These are phyloP conservation scores for Planiliza haematocheilus DNA, from an alignment of 2,113 vertebrate genomes.

Conservation along the genomic window DNA sequence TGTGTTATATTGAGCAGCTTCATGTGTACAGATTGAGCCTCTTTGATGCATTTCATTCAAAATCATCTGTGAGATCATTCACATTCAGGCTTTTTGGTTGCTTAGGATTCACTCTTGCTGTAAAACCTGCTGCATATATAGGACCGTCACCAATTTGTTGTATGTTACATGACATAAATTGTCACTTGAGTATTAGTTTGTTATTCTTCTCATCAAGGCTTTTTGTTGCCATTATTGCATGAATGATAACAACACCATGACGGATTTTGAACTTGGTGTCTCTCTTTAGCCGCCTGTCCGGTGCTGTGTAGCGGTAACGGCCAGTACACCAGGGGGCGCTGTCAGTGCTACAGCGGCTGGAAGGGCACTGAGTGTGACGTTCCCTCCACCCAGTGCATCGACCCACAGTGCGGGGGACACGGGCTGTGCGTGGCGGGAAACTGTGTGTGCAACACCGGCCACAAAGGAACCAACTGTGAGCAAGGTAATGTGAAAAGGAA, in stretches of 20 bases:
- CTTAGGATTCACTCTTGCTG: too few species aligned
- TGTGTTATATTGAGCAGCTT: too few species aligned
- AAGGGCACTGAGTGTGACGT: conserved; percentile 97
- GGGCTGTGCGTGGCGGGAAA: conserved; percentile 94
- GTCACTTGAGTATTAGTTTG: too few species aligned
- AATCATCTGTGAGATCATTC: neutral
- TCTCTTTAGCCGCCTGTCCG: conserved; percentile 86
- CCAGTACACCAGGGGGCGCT: conserved; percentile 97
- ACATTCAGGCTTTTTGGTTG: neutral
- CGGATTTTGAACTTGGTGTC: neutral
- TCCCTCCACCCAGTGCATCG: conserved; percentile 90
- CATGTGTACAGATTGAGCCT: neutral
- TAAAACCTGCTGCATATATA: too few species aligned
- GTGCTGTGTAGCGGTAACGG: conserved; percentile 97
- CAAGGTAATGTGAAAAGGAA: conserved; percentile 85
- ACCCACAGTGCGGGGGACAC: conserved; percentile 92
- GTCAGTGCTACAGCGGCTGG: conserved; percentile 98
- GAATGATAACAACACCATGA: neutral
- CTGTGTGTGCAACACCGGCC: conserved; percentile 94
- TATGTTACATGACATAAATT: too few species aligned
- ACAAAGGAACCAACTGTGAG: conserved; percentile 94
- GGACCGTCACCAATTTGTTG: too few species aligned
- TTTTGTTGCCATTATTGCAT: neutral
- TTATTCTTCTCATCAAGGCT: too few species aligned
- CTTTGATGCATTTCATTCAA: neutral